Evolutionary conservation across 2,113 vertebrate genomes (phyloP).

Genomic region (Tetrax tetrax): DNA sequence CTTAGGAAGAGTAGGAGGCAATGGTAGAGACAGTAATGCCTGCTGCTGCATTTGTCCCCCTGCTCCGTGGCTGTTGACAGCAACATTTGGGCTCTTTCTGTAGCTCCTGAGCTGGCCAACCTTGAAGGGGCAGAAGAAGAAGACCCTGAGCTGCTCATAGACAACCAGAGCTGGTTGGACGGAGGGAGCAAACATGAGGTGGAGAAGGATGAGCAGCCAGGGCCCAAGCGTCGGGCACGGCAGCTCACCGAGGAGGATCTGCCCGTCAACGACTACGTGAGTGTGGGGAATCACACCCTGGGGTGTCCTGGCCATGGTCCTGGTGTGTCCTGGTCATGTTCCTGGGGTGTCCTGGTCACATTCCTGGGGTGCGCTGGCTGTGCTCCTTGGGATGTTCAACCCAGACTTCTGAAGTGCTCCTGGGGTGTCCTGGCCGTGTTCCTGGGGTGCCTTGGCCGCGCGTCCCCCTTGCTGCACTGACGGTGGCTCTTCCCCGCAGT

Average conservation of each 20-base stretch:
- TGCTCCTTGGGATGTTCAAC: no score
- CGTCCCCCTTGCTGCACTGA: fast-evolving
- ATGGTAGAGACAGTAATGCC: background rate
- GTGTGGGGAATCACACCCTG: background rate
- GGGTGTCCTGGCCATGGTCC: background rate
- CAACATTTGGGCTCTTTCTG: background rate
- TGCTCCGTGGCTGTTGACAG: background rate
- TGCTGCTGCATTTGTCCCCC: background rate
- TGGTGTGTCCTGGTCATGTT: background rate
- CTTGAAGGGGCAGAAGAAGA: constrained; percentile 72
- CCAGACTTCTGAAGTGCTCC: no score
- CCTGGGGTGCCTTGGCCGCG: background rate
- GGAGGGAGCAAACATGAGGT: background rate
- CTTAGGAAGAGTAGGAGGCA: background rate
- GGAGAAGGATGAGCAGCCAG: background rate
- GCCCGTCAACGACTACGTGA: constrained; percentile 82
- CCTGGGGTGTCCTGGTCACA: background rate
- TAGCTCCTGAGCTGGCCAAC: constrained; percentile 72
- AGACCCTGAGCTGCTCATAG: constrained; percentile 38
- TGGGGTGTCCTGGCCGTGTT: background rate
- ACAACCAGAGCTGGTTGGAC: constrained; percentile 43
- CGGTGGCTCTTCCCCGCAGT: constrained; percentile 70
- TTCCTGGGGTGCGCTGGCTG: background rate
- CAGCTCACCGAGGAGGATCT: constrained; percentile 80
- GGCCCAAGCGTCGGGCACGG: constrained; percentile 66